Percentiles rank a stretch among this genome's conserved stretches.
Evolutionary conservation across 2,888 invertebrate species (phyloP).

Genomic region (Chrysolina americana): DNA sequence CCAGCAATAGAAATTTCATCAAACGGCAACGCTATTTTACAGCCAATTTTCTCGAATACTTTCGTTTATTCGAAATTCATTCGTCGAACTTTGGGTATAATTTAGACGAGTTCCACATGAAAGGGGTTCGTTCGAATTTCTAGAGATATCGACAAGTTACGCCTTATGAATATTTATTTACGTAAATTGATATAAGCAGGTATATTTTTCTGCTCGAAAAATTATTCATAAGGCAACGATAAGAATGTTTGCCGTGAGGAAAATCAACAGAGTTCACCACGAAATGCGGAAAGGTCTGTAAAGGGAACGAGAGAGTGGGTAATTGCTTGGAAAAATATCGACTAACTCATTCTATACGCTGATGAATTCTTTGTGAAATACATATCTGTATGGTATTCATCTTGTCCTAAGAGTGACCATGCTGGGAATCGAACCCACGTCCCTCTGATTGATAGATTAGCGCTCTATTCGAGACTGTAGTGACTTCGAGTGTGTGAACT

Average conservation of each 20-base stretch:
- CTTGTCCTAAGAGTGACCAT: too few species aligned
- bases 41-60: background rate
- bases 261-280: conserved; percentile 4
- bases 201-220: conserved; percentile 19
- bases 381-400: too few species aligned
- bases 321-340: background rate
- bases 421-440: too few species aligned
- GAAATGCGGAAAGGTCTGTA: background rate
- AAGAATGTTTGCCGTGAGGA: conserved; percentile 1
- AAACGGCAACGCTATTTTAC: background rate
- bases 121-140: conserved; percentile 20
- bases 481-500: too few species aligned
- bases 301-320: background rate
- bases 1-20: background rate
- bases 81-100: conserved; percentile 4
- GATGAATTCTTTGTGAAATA: too few species aligned
- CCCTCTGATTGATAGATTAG: too few species aligned
- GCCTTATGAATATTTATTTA: conserved; percentile 21
- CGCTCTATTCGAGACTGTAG: too few species aligned
- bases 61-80: background rate
- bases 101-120: conserved; percentile 18
- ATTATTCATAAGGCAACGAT: conserved; percentile 8
- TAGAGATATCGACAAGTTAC: conserved; percentile 22
- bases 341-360: too few species aligned
- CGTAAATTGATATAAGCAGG: conserved; percentile 21